Percentiles rank a stretch among this genome's conserved stretches.
These are phyloP conservation scores for Callorhinus ursinus DNA, from an alignment of 2,113 vertebrate species.

Conservation along the genomic window DNA sequence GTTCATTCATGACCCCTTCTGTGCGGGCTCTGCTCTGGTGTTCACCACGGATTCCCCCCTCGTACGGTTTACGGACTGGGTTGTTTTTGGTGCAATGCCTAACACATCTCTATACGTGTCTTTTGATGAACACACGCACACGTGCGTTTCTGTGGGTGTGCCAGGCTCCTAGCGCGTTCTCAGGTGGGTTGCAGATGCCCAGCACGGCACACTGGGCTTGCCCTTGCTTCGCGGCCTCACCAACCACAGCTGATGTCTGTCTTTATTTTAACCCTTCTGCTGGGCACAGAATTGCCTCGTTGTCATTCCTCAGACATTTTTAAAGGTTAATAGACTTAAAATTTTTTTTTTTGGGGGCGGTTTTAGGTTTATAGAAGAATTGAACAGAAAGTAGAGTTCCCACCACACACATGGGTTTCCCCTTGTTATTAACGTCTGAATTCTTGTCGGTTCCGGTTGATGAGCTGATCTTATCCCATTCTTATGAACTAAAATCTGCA, in stretches of 20 bases:
- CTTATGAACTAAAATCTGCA: background rate
- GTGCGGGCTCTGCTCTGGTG: background rate
- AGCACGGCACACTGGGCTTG: background rate
- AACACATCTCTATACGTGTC: background rate
- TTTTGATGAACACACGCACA: background rate
- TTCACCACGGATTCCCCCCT: background rate
- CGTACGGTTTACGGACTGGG: fast-evolving
- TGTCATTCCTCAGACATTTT: background rate
- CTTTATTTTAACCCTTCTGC: background rate
- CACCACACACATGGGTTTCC: background rate
- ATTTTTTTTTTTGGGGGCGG: background rate
- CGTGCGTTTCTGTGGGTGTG: background rate
- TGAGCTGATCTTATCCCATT: background rate
- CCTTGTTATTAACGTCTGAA: background rate
- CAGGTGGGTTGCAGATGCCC: background rate
- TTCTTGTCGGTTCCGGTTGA: background rate
- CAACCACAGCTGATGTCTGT: background rate
- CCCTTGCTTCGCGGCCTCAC: background rate
- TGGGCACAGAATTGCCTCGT: background rate
- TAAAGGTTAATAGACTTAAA: background rate
- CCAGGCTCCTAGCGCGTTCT: background rate
- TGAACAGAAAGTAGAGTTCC: background rate
- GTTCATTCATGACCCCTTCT: background rate
- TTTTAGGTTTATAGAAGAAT: background rate
- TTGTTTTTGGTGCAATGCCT: background rate